Evolutionary conservation across 2,888 invertebrate genomes (phyloP).

Genomic region (Polylopha cassiicola): DNA sequence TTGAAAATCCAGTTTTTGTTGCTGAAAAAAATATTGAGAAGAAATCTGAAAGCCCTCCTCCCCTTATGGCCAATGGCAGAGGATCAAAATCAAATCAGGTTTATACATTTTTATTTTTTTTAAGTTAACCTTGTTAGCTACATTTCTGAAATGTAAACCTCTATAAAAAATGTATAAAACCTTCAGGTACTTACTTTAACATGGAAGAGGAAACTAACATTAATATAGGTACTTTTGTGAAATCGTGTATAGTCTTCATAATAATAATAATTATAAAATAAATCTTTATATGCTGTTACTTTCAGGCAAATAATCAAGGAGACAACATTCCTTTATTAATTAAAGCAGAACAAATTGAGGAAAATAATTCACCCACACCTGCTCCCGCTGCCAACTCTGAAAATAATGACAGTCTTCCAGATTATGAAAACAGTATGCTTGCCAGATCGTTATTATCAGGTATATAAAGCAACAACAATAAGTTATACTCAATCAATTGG

Average conservation of each 20-base stretch:
- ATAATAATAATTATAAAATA: conserved; percentile 1
- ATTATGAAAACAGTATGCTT: conserved; percentile 75
- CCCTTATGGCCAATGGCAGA: conserved; percentile 60
- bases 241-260: too few species aligned
- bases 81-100: conserved; percentile 49
- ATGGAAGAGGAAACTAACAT: too few species aligned
- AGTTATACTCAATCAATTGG: neutral
- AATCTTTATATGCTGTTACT: conserved; percentile 12
- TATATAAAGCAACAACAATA: conserved; percentile 26
- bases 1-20: conserved; percentile 44
- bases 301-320: conserved; percentile 46
- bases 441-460: conserved; percentile 72
- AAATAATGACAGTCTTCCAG: conserved; percentile 68
- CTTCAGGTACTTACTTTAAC: too few species aligned
- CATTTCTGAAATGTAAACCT: neutral
- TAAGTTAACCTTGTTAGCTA: too few species aligned
- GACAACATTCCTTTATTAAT: conserved; percentile 58
- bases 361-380: conserved; percentile 46
- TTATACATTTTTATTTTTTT: conserved; percentile 13
- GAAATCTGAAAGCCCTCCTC: conserved; percentile 46
- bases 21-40: conserved; percentile 61
- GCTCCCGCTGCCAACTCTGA: conserved; percentile 49
- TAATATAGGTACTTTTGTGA: too few species aligned
- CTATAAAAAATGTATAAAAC: neutral
- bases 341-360: conserved; percentile 63